A percentile compares a stretch with the other conserved stretches of the same genome.
phyloP scores from a whole-genome alignment of 2,113 vertebrate species.

The Gavia stellata region DNA sequence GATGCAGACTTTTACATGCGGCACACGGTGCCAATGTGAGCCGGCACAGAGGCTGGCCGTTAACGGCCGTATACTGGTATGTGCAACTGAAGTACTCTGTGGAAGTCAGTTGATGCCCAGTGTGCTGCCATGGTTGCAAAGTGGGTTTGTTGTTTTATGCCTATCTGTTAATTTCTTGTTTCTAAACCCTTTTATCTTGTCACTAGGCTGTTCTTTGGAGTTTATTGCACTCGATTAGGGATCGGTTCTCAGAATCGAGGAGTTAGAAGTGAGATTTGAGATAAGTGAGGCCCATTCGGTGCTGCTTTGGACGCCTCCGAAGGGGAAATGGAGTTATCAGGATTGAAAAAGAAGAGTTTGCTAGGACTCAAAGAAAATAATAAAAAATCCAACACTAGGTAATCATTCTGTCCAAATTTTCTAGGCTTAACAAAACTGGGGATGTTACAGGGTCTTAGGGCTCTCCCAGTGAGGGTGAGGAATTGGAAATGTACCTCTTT shows the following conservation, averaged over 20 bases:
- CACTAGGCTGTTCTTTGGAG: slow-evolving; percentile 65
- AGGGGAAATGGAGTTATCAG: slow-evolving; percentile 70
- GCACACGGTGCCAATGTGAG: fast-evolving
- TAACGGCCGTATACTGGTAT: fast-evolving
- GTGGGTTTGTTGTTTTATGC: slow-evolving; percentile 9
- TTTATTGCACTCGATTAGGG: slow-evolving; percentile 67
- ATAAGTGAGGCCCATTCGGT: slow-evolving; percentile 54
- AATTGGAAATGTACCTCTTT: background rate
- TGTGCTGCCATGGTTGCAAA: slow-evolving; percentile 6
- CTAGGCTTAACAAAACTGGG: slow-evolving; percentile 37
- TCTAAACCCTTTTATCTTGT: slow-evolving; percentile 68
- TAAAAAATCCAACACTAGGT: slow-evolving; percentile 69
- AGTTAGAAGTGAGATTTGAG: slow-evolving; percentile 69
- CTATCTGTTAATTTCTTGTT: slow-evolving; percentile 21
- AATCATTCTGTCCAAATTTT: slow-evolving; percentile 56
- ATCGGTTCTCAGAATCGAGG: slow-evolving; percentile 55
- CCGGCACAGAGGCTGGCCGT: background rate
- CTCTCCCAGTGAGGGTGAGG: background rate
- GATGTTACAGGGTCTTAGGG: background rate
- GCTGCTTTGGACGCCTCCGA: slow-evolving; percentile 60
- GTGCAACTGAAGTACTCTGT: background rate
- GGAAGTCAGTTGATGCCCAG: background rate
- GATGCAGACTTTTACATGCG: background rate
- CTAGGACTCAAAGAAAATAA: slow-evolving; percentile 71
- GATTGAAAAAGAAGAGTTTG: slow-evolving; percentile 74